Evolutionary conservation across 2,888 invertebrate genomes (phyloP).

Genomic region (Orthosia gothica): DNA sequence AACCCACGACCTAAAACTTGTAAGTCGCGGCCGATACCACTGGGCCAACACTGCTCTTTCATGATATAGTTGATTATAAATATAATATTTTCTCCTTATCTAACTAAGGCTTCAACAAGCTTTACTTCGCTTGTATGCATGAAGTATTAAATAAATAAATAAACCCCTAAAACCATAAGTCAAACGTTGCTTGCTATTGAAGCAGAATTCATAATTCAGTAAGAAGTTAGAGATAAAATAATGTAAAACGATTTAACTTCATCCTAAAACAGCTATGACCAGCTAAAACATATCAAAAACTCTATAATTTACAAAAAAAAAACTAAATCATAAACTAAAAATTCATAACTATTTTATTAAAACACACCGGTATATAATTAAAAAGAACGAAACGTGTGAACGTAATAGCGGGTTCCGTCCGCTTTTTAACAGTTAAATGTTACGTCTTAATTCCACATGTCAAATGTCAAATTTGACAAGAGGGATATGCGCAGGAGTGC

Average conservation of each 20-base stretch:
- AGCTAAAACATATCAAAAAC: constrained; percentile 6
- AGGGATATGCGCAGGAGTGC: constrained; percentile 71
- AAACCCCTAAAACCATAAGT: no score
- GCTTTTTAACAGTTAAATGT: constrained; percentile 80
- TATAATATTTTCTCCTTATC: no score
- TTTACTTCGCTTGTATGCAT: no score
- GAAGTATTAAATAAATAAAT: no score
- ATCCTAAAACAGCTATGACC: background rate
- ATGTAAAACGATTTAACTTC: background rate
- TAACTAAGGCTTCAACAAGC: no score
- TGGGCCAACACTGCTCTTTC: no score
- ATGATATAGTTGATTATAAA: no score
- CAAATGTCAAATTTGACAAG: constrained; percentile 83
- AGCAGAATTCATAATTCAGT: no score
- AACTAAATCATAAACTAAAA: constrained; percentile 48
- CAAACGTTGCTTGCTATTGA: no score
- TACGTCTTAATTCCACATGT: constrained; percentile 85
- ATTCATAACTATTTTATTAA: constrained; percentile 55
- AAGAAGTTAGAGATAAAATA: no score
- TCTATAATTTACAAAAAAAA: constrained; percentile 50
- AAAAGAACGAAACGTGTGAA: constrained; percentile 83
- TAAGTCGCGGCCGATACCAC: no score
- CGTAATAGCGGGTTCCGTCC: constrained; percentile 84
- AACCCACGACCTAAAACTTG: no score
- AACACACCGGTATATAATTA: constrained; percentile 84